Evolutionary conservation across 1,140 invertebrate species (phyloP), one percentile per base, ranked within the genome.

Genomic region (Polyergus mexicanus): DNA sequence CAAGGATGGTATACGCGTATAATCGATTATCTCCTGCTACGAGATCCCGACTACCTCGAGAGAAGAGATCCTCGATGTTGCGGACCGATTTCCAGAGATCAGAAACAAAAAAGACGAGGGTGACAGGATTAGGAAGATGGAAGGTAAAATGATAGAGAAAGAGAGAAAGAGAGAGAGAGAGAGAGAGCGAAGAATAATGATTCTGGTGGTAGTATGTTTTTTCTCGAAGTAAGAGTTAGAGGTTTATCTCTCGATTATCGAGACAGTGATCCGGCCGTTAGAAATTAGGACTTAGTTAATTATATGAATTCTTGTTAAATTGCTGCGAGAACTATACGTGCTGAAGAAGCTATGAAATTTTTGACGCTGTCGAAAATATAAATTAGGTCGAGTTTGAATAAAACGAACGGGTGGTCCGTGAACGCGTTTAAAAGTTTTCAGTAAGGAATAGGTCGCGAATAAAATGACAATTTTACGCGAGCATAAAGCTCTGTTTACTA

Each of bases 181-280:
- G 71, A 88, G 60, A 84, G 63, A 84, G 88, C 54, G 47, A 74
- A 78, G 51, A 85, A 68, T 58, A 80, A 85, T 25, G 74, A 76
- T 85, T 84, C 85, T 86, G 75, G 87, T 51, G 63, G n/a, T 54
- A 44, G 38, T 54, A 63, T 71, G 76, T 68, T 87, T 85, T 74
- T 89, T 76, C 63, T 90, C 8, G 58, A 84, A 38, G 8, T 54
- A 75, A 58, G 41, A 80, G 76, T 81, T 80, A 56, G 72, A 81
- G 91, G 88, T 91, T 91, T 90, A 91, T 60, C 63, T 60, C 63
- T 78, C 84, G 60, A 44, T 66, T 68, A 76, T 94, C 92, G 92
- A 90, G 91, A 94, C 89, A 93, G 92, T 90, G 92, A 94, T 94
- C 94, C 93, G 94, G 93, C 94, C 94, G 93, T 94, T 94, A 94